These are phyloP conservation scores for Gymnothorax reevesii DNA, from an alignment of 2,797 vertebrate genomes.

Conservation along the genomic window DNA sequence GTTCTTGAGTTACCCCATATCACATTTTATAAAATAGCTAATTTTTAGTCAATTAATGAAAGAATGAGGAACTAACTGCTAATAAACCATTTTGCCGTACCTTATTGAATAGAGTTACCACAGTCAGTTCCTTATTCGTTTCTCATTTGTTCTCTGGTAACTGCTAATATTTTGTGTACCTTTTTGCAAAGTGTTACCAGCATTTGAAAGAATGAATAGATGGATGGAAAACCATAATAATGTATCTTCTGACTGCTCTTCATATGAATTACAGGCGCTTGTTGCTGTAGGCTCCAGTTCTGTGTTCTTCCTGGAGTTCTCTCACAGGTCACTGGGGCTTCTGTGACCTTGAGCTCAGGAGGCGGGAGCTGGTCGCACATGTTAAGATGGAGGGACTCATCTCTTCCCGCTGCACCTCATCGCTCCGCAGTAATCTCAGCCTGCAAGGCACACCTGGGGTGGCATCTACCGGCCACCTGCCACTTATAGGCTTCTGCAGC, in stretches of 20 bases:
- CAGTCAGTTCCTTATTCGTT: too few species aligned
- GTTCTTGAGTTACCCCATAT: too few species aligned
- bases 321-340: slow-evolving; percentile 36
- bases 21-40: too few species aligned
- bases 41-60: too few species aligned
- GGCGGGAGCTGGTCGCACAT: neutral
- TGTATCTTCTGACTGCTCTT: neutral
- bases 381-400: slow-evolving; percentile 43
- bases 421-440: slow-evolving; percentile 70
- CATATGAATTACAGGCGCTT: too few species aligned
- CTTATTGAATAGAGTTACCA: too few species aligned
- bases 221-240: neutral
- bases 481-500: slow-evolving; percentile 76
- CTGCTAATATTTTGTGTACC: too few species aligned
- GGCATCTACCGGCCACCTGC: slow-evolving; percentile 64
- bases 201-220: neutral
- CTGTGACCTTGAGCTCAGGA: neutral
- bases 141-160: too few species aligned
- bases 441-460: slow-evolving; percentile 69
- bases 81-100: too few species aligned
- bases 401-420: slow-evolving; percentile 68
- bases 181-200: neutral
- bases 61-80: too few species aligned
- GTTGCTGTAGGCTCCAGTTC: neutral
- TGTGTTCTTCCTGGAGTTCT: neutral